Conservation (phyloP, 92 coral and sea anemone genomes). For the Nematostella vectensis region DNA sequence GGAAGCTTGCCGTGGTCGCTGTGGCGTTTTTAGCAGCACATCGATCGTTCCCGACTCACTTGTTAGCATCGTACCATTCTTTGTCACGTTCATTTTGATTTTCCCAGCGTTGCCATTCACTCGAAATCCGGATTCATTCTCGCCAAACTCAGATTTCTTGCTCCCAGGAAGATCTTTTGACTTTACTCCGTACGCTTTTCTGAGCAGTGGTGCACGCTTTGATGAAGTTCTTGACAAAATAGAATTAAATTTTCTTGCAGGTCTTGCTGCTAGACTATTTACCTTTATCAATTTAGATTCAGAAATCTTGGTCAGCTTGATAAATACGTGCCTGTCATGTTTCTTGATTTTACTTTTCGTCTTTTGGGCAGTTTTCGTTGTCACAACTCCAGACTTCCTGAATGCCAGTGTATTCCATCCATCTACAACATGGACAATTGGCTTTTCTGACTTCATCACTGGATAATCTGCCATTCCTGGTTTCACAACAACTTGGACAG, state of each 20-base stretch:
- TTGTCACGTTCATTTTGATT: slow-evolving; percentile 73
- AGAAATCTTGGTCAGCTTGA: background rate
- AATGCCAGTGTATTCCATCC: slow-evolving; percentile 51
- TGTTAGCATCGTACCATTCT: slow-evolving; percentile 48
- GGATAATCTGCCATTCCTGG: slow-evolving; percentile 95
- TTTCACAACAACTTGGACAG: slow-evolving; percentile 83
- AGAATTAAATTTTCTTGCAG: too few species aligned
- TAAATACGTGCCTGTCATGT: background rate
- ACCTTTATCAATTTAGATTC: background rate
- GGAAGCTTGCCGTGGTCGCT: background rate
- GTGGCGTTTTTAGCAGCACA: slow-evolving; percentile 39
- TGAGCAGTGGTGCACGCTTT: background rate
- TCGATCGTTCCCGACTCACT: slow-evolving; percentile 80
- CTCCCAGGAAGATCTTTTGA: slow-evolving; percentile 18
- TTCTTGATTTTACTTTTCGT: background rate
- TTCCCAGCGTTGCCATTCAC: slow-evolving; percentile 84
- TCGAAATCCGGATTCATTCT: slow-evolving; percentile 41
- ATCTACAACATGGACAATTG: slow-evolving; percentile 72
- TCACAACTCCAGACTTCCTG: slow-evolving; percentile 13
- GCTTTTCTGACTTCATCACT: slow-evolving; percentile 75
- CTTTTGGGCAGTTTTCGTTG: background rate
- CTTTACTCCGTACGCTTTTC: background rate
- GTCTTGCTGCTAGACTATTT: background rate
- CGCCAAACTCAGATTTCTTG: slow-evolving; percentile 49
- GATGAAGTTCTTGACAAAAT: background rate